Percentiles rank a stretch among this genome's conserved stretches.
These are phyloP conservation scores for Zapornia atra DNA, from an alignment of 2,113 vertebrate genomes.

Conservation along the genomic window DNA sequence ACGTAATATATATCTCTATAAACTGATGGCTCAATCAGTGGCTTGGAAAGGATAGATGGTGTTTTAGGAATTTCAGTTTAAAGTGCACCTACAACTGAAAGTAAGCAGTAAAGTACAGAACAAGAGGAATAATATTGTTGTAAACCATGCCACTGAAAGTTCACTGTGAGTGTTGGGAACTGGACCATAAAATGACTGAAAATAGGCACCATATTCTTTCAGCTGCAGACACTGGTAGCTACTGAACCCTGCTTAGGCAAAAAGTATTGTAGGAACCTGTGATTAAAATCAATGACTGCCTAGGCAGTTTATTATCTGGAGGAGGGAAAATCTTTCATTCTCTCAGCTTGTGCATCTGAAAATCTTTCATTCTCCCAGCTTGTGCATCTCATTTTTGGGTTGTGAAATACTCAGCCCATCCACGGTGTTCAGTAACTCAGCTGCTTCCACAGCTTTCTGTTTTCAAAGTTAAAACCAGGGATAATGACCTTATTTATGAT, in stretches of 20 bases:
- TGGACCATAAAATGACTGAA: not conserved
- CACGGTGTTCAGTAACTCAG: not conserved
- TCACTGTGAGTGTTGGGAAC: not conserved
- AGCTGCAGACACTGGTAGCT: not conserved
- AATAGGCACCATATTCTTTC: not conserved
- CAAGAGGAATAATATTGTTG: not conserved
- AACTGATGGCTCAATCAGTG: not conserved
- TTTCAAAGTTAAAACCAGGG: not conserved
- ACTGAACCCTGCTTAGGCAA: not conserved
- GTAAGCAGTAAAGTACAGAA: not conserved
- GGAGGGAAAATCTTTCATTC: not conserved
- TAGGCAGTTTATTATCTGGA: not conserved
- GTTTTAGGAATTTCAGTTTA: slow-evolving; percentile 4
- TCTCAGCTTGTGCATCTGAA: not conserved
- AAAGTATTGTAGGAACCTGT: not conserved
- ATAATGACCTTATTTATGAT: not conserved
- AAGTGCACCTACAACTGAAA: slow-evolving; percentile 11
- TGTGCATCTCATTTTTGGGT: not conserved
- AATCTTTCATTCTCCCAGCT: not conserved
- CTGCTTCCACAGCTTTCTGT: not conserved
- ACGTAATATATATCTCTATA: not conserved
- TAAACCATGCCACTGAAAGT: not conserved
- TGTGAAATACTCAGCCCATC: not conserved
- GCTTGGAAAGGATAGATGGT: not conserved
- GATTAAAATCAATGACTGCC: not conserved